A percentile compares a stretch with the other conserved stretches of the same genome.
phyloP scores from a whole-genome alignment of 2,113 vertebrate genomes.

The Sander lucioperca region DNA sequence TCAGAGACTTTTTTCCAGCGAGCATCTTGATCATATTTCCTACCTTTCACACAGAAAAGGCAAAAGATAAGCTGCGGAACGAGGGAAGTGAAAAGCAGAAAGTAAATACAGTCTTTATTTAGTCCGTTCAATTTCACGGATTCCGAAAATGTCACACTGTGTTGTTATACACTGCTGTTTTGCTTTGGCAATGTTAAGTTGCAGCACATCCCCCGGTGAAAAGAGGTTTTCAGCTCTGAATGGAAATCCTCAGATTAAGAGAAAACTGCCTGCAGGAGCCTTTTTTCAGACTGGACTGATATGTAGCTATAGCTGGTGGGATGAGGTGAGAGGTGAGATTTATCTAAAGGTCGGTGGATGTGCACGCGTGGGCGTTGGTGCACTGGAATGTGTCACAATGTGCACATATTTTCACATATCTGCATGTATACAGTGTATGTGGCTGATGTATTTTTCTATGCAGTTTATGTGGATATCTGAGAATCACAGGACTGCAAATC shows the following conservation, averaged over 20 bases:
- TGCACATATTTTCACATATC: background rate
- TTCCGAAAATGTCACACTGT: constrained; percentile 44
- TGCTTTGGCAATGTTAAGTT: constrained; percentile 35
- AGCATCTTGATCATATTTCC: constrained; percentile 34
- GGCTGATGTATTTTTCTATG: background rate
- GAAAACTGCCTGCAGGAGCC: constrained; percentile 63
- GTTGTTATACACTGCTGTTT: constrained; percentile 36
- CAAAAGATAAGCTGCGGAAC: constrained; percentile 46
- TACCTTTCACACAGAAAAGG: constrained; percentile 38
- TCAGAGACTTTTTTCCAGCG: constrained; percentile 13
- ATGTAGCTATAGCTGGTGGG: constrained; percentile 16
- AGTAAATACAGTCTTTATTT: constrained; percentile 52
- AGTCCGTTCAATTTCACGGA: constrained; percentile 56
- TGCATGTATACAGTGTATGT: background rate
- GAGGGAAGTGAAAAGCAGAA: constrained; percentile 25
- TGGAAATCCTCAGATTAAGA: constrained; percentile 67
- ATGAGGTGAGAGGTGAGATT: constrained; percentile 46
- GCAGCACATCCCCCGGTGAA: constrained; percentile 43
- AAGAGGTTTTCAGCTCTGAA: constrained; percentile 51
- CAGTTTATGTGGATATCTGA: background rate
- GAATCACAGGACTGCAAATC: constrained; percentile 19
- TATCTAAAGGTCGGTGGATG: constrained; percentile 45
- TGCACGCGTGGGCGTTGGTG: background rate
- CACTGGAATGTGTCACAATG: background rate
- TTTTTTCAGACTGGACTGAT: constrained; percentile 54